Conservation (phyloP, 1,140 invertebrate species). For the Chionoecetes opilio region DNA sequence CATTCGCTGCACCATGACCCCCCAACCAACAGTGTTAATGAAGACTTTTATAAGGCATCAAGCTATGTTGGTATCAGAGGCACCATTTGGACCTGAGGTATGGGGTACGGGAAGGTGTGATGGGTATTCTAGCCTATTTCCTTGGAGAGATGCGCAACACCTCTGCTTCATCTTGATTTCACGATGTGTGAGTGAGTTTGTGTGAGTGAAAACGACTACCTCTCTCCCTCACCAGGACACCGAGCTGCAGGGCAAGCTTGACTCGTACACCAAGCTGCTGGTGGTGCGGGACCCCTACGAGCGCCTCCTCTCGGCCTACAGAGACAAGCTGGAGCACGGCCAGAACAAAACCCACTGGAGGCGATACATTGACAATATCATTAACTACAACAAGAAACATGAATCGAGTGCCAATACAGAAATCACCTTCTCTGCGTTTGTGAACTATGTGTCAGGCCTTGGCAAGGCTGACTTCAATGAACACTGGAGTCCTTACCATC, state of each 20-base stretch:
- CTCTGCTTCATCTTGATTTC: too few species aligned
- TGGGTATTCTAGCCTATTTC: too few species aligned
- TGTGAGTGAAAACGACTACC: background rate
- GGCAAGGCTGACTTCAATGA: constrained; percentile 33
- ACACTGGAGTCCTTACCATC: constrained; percentile 61
- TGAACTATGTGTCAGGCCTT: constrained; percentile 34
- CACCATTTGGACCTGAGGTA: too few species aligned
- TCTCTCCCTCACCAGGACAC: constrained; percentile 15
- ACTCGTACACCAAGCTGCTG: constrained; percentile 60
- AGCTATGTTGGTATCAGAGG: too few species aligned
- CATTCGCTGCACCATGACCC: too few species aligned
- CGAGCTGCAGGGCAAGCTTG: constrained; percentile 35
- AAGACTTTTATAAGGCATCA: too few species aligned
- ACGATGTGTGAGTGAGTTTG: background rate
- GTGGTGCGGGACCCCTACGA: constrained; percentile 68
- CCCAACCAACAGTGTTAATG: too few species aligned
- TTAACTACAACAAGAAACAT: background rate
- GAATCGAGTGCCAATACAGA: background rate
- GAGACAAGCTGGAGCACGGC: constrained; percentile 52
- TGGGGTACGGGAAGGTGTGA: too few species aligned
- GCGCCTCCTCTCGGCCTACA: constrained; percentile 67
- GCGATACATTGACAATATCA: background rate
- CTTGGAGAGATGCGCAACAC: too few species aligned
- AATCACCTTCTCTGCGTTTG: constrained; percentile 63
- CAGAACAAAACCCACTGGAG: background rate